Evolutionary conservation across 2,113 vertebrate species (phyloP), one percentile per base, ranked within the genome.

Genomic region (Pteropus alecto): DNA sequence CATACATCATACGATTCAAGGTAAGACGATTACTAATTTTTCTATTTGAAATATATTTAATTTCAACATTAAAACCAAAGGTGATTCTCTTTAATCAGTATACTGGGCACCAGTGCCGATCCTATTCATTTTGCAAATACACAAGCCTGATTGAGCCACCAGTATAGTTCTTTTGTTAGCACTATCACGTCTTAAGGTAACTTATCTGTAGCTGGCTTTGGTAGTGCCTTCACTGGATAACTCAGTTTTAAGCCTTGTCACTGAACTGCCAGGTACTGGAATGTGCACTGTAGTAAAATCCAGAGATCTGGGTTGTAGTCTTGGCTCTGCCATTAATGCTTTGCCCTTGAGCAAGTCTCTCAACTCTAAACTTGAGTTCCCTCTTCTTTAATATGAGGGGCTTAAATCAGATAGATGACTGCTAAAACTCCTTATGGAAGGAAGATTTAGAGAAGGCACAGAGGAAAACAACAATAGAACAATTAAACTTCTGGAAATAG

Each of bases 1-100:
- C 99, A 0, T 99, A 99, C 96, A 98, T 99, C 85, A 99, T 99
- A 96, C 99, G 99, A 86, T 99, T 99, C 61, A 99, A 99, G 99
- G 99, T 99, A 93, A 95, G 33, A 26, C 3, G 13, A 67, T 73
- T 12, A 13, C 43, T 79, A 4, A 6, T 87, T 89, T 90, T 94
- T 74, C 73, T 96, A 21, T 93, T 87, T 82, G 6, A 68, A 96
- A 60, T 22, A 46, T 46, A 76, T 65, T 89, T 33, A 73, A 93
- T 85, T 82, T 95, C 24, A 76, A 0, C 22, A 48, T 61, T 88
- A 93, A 93, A 73, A 68, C 9, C 91, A 77, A 92, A 93, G 76
- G 15, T 68, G 83, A 48, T 77, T 21, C 16, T 60, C 38, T 95
- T 93, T 97, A 84, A 68, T 90, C n/a, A 58, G 6, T 91, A 60